Evolutionary conservation across 2,113 vertebrate genomes (phyloP), one percentile per base, ranked within the genome.

Genomic region (Archocentrus centrarchus): DNA sequence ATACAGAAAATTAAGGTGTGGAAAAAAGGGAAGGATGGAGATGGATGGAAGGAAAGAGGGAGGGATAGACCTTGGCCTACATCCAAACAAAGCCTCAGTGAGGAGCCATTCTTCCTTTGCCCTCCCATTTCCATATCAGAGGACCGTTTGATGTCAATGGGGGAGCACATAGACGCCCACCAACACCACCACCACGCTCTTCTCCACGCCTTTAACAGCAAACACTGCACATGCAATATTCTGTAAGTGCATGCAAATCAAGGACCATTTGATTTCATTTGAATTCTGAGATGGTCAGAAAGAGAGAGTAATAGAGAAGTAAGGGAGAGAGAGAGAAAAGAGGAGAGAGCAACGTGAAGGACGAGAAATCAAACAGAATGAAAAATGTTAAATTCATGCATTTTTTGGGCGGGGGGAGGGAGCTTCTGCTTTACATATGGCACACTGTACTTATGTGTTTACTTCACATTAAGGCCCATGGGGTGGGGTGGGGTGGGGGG

Each of bases 61-160:
- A 92, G 80, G 87, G 80, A 92, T 84, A 95, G 93, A 95, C 95
- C 94, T 95, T 96, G 95, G 94, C 94, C 94, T 95, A 95, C 91
- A 95, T 95, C 94, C 95, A 96, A 96, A 96, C 94, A 96, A 96
- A 95, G 95, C 92, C 86, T 89, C 92, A 92, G 91, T 91, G 93
- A 95, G 94, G 91, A 96, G 92, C 95, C 95, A 96, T 96, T 96
- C 95, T 96, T 95, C 92, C 92, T 88, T 90, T 93, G 92, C 93
- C 94, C 93, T 92, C 89, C 82, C 80, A 96, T 96, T 96, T 95
- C 95, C 96, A 96, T 96, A 96, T 96, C 96, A 96, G 96, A 96
- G 93, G 93, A 94, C 92, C 88, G 96, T 96, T 96, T 96, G 96
- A 96, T 96, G 96, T 96, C 95, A 96, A 95, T 95, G 95, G 93